Percentiles rank a stretch among this genome's conserved stretches.
These are phyloP conservation scores for Thymallus thymallus DNA, from an alignment of 2,113 vertebrate species.

Conservation along the genomic window DNA sequence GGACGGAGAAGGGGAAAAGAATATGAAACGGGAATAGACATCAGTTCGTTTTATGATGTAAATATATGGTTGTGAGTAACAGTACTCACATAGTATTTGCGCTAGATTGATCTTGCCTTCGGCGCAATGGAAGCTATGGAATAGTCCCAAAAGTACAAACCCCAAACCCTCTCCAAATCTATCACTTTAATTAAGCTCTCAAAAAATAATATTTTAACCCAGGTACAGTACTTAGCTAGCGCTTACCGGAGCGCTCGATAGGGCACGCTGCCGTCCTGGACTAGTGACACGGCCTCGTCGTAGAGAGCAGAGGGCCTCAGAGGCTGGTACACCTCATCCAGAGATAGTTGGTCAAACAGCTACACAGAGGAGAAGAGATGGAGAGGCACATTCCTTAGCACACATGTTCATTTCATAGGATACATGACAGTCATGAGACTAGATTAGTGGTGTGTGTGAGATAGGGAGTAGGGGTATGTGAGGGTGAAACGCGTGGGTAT, in stretches of 20 bases:
- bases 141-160: too few species aligned
- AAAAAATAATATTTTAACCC: too few species aligned
- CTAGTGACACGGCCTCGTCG: conserved; percentile 85
- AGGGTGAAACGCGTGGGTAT: not conserved
- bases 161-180: too few species aligned
- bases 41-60: not conserved
- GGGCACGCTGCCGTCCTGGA: conserved; percentile 78
- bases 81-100: not conserved
- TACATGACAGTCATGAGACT: not conserved
- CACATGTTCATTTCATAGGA: not conserved
- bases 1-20: not conserved
- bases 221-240: not conserved
- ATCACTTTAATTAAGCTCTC: too few species aligned
- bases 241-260: conserved; percentile 86
- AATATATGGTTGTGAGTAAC: too few species aligned
- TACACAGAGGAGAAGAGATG: conserved; percentile 48
- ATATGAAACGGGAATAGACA: not conserved
- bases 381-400: conserved; percentile 1
- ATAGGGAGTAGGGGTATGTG: too few species aligned
- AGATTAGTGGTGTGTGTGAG: too few species aligned
- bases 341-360: conserved; percentile 84
- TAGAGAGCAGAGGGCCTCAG: conserved; percentile 86
- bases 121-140: too few species aligned
- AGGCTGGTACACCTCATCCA: conserved; percentile 72
- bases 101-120: too few species aligned